Evolutionary conservation across 2,888 invertebrate species (phyloP).

Genomic region (Eupithecia subumbrata): DNA sequence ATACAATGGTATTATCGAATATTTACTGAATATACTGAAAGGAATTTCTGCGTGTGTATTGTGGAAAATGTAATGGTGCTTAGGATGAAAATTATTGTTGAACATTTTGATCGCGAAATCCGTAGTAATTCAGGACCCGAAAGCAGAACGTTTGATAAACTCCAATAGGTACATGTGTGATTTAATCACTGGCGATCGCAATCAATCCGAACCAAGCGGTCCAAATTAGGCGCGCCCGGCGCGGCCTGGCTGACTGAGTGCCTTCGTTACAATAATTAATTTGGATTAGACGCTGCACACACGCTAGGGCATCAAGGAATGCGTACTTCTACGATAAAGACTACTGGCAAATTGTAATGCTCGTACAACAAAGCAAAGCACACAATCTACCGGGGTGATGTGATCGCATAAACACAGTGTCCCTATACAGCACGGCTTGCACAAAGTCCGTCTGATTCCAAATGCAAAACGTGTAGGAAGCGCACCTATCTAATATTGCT

Average conservation of each 20-base stretch:
- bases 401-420: slow-evolving; percentile 69
- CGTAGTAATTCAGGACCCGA: background rate
- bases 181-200: slow-evolving; percentile 28
- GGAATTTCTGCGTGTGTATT: background rate
- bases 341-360: background rate
- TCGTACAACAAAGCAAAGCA: slow-evolving; percentile 68
- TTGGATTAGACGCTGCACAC: slow-evolving; percentile 12
- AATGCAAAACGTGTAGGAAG: slow-evolving; percentile 81
- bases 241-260: slow-evolving; percentile 14
- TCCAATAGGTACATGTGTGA: slow-evolving; percentile 23
- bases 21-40: background rate
- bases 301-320: background rate
- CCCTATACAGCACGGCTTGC: slow-evolving; percentile 61
- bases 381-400: slow-evolving; percentile 69
- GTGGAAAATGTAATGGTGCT: background rate
- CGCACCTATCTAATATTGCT: slow-evolving; percentile 82
- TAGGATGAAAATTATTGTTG: background rate
- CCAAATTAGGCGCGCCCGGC: slow-evolving; percentile 18
- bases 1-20: background rate
- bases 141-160: slow-evolving; percentile 27
- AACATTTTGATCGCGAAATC: background rate
- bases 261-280: slow-evolving; percentile 28
- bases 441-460: slow-evolving; percentile 80
- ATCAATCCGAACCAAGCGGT: slow-evolving; percentile 28
- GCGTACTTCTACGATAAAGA: background rate